Conservation (phyloP, 2,888 invertebrate species). For the Agelastica alni region DNA sequence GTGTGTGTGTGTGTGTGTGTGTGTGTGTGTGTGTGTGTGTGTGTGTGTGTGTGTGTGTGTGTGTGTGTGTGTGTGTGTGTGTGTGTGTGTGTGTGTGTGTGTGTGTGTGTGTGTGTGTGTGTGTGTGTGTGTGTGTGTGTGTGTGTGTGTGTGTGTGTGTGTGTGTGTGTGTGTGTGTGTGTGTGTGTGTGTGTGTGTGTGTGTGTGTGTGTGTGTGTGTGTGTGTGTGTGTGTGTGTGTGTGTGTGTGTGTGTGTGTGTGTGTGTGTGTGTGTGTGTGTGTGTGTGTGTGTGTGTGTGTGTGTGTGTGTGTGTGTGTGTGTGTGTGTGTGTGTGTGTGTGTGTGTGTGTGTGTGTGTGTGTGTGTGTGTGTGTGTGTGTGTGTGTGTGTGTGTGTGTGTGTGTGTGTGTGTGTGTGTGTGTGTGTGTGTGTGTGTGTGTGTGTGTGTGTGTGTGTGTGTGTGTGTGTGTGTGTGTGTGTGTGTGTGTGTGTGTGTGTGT, state of each 20-base stretch:
- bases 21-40: constrained; percentile 8
- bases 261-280: background rate
- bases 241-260: background rate
- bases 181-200: background rate
- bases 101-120: background rate
- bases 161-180: background rate
- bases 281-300: background rate
- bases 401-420: background rate
- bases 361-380: background rate
- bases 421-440: background rate
- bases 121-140: background rate
- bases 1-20: constrained; percentile 8
- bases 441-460: background rate
- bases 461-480: background rate
- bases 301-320: background rate
- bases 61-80: constrained; percentile 8
- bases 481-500: background rate
- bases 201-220: background rate
- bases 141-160: background rate
- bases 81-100: background rate
- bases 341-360: background rate
- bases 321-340: background rate
- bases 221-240: background rate
- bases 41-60: constrained; percentile 8
- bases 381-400: background rate